These are phyloP conservation scores for Galeruca laticollis DNA, from an alignment of 2,888 invertebrate species.

Conservation along the genomic window DNA sequence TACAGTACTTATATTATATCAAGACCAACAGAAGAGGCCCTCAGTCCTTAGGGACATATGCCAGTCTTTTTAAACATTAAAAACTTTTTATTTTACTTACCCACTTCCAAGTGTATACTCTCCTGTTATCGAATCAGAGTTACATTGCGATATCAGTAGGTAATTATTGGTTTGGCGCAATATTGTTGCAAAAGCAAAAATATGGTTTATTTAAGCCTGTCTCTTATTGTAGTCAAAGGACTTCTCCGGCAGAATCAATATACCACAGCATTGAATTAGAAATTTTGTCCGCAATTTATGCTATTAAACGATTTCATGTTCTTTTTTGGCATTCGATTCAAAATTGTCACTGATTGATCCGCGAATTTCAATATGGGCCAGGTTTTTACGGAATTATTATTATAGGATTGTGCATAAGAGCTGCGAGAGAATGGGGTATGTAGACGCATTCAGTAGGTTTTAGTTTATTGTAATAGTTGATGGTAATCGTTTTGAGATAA, in stretches of 20 bases:
- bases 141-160: conserved; percentile 56
- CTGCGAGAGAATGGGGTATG: conserved; percentile 48
- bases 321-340: conserved; percentile 54
- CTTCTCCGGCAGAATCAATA: conserved; percentile 52
- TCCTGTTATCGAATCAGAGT: conserved; percentile 51
- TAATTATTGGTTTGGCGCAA: conserved; percentile 51
- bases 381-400: conserved; percentile 49
- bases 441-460: conserved; percentile 51
- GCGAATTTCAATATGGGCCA: conserved; percentile 53
- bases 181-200: conserved; percentile 42
- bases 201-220: conserved; percentile 50
- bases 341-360: conserved; percentile 53
- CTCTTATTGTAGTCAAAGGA: conserved; percentile 57
- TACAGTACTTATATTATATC: too few relatives aligned
- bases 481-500: conserved; percentile 48
- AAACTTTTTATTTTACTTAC: too few relatives aligned
- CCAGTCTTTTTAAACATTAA: too few relatives aligned
- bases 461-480: conserved; percentile 47
- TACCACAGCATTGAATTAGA: conserved; percentile 61
- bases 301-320: conserved; percentile 52
- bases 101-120: too few relatives aligned
- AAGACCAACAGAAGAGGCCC: too few relatives aligned
- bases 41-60: too few relatives aligned
- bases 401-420: conserved; percentile 45
- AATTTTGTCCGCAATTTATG: conserved; percentile 51